These are phyloP conservation scores for Bathynomus jamesi DNA, from an alignment of 1,140 invertebrate species.

Conservation along the genomic window DNA sequence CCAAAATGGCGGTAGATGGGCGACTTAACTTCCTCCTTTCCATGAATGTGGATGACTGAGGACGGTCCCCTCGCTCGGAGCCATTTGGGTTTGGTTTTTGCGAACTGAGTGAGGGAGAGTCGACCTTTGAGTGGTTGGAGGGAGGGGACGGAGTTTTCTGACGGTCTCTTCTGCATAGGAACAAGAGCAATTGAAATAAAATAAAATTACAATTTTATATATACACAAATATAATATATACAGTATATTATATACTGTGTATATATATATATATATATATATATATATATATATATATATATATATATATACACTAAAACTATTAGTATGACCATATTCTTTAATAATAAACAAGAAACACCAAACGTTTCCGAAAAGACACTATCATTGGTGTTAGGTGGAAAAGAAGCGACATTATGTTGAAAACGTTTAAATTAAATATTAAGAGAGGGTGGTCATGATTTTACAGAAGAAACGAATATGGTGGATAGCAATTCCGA, in stretches of 20 bases:
- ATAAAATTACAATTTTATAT: neutral
- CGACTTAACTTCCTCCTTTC: neutral
- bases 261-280: conserved; percentile 8
- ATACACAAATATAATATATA: conserved; percentile 5
- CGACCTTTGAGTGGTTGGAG: neutral
- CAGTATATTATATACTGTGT: conserved; percentile 2
- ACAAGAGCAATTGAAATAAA: neutral
- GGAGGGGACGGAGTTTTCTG: neutral
- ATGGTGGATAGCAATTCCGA: too few species aligned
- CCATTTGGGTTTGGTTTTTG: neutral
- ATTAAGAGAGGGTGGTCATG: too few species aligned
- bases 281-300: conserved; percentile 9
- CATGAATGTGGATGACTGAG: neutral
- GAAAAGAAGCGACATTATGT: too few species aligned
- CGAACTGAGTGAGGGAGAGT: neutral
- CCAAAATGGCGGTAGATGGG: neutral
- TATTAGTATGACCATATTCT: neutral
- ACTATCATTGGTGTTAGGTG: too few species aligned
- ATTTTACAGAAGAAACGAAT: too few species aligned
- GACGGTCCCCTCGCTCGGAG: neutral
- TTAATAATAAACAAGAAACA: too few species aligned
- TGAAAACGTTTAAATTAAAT: too few species aligned
- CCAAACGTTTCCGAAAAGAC: too few species aligned
- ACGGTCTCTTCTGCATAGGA: neutral
- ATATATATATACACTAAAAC: neutral